Percentiles rank a stretch among this genome's conserved stretches.
phyloP scores from a whole-genome alignment of 2,888 invertebrate genomes.

The Arctia plantaginis region DNA sequence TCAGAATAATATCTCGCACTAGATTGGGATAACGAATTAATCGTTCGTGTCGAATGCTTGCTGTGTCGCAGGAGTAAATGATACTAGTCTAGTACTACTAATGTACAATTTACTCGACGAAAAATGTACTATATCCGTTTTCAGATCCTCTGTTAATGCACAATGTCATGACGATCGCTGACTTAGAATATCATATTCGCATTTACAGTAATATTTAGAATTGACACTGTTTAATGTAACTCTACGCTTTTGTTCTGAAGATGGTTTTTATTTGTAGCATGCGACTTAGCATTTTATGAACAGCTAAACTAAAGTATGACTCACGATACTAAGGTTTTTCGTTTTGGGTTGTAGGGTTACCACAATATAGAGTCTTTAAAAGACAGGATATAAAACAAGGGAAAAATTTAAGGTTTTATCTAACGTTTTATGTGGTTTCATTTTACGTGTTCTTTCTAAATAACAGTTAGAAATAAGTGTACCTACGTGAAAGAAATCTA shows the following conservation, averaged over 20 bases:
- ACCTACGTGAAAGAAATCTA: no score
- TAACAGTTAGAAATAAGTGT: no score
- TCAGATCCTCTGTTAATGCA: no score
- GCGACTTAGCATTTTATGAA: background rate
- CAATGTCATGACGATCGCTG: no score
- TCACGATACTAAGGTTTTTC: background rate
- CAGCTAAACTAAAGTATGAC: background rate
- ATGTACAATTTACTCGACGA: background rate
- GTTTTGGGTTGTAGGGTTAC: background rate
- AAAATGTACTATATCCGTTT: no score
- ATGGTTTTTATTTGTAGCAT: background rate
- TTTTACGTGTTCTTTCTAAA: background rate
- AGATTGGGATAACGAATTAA: background rate
- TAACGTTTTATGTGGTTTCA: background rate
- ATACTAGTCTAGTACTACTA: background rate
- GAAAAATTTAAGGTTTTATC: no score
- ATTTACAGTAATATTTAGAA: background rate
- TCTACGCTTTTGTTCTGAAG: background rate
- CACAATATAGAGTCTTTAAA: background rate
- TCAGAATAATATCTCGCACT: background rate
- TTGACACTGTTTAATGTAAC: background rate
- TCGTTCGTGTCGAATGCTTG: background rate
- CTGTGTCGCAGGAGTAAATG: background rate
- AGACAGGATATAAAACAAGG: background rate
- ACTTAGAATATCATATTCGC: no score